Percentiles rank a stretch among this genome's conserved stretches.
These are phyloP conservation scores for Tillus elongatus DNA, from an alignment of 2,888 invertebrate genomes.

Conservation along the genomic window DNA sequence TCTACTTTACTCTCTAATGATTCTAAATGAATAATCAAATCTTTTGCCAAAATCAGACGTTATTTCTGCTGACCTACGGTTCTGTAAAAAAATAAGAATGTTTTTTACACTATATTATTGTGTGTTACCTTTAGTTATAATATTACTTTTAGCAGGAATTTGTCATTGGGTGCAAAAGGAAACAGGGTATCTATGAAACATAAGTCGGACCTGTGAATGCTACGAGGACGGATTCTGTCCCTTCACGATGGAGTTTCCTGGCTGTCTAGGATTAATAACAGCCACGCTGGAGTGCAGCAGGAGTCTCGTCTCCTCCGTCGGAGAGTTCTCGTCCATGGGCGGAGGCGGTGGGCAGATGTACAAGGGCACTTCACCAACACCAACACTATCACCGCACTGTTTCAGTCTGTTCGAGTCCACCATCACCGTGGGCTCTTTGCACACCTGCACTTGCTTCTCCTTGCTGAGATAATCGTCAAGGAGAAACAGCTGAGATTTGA, in stretches of 20 bases:
- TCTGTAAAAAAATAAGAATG: too few species aligned
- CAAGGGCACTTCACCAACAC: slow-evolving; percentile 37
- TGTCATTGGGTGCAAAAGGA: too few species aligned
- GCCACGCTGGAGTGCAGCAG: slow-evolving; percentile 30
- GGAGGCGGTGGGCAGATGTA: slow-evolving; percentile 48
- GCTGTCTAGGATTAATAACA: slow-evolving; percentile 21
- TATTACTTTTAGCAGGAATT: too few species aligned
- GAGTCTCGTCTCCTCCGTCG: slow-evolving; percentile 45
- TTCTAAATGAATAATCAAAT: too few species aligned
- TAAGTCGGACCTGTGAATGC: slow-evolving; percentile 38
- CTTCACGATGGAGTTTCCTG: slow-evolving; percentile 34
- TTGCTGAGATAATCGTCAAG: slow-evolving; percentile 41
- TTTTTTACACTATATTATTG: too few species aligned
- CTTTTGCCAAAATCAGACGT: too few species aligned
- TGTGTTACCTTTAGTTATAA: too few species aligned
- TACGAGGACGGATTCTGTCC: slow-evolving; percentile 39
- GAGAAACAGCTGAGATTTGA: slow-evolving; percentile 40
- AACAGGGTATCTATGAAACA: too few species aligned
- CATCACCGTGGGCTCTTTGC: slow-evolving; percentile 25
- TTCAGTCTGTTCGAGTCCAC: slow-evolving; percentile 36
- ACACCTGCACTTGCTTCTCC: slow-evolving; percentile 28
- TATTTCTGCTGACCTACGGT: too few species aligned
- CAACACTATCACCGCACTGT: slow-evolving; percentile 29
- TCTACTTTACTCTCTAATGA: too few species aligned
- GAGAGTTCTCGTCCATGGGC: slow-evolving; percentile 45